Evolutionary conservation across 2,797 vertebrate species (phyloP).

Genomic region (Pterois miles): DNA sequence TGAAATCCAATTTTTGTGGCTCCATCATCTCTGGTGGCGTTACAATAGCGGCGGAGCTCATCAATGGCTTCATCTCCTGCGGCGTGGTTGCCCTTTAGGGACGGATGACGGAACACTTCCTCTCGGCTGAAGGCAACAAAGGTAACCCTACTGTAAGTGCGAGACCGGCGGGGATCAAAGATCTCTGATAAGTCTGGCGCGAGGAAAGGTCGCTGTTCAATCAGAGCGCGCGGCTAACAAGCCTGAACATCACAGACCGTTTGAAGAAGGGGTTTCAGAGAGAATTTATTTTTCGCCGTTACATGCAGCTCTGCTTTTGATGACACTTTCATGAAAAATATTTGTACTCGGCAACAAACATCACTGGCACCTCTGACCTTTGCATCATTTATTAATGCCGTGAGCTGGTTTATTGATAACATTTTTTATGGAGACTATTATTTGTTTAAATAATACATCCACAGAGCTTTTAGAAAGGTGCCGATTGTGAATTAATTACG

Average conservation of each 20-base stretch:
- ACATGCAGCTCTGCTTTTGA: conserved; percentile 19
- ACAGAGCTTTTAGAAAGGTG: too few relatives aligned
- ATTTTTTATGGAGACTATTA: too few relatives aligned
- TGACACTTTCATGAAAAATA: conserved; percentile 21
- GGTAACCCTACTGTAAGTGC: conserved; percentile 11
- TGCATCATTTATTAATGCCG: conserved; percentile 20
- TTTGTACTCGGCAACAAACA: neutral
- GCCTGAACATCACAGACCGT: conserved; percentile 40
- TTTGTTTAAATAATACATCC: too few relatives aligned
- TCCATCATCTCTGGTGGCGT: conserved; percentile 35
- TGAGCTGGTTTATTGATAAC: neutral
- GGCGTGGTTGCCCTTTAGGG: conserved; percentile 36
- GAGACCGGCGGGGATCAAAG: conserved; percentile 50
- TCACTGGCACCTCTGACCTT: conserved; percentile 15
- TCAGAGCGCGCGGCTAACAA: conserved; percentile 19
- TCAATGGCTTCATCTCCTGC: conserved; percentile 44
- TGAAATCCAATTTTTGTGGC: conserved; percentile 66
- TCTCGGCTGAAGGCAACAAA: conserved; percentile 25
- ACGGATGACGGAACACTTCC: conserved; percentile 26
- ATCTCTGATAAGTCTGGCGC: conserved; percentile 46
- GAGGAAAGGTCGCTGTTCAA: conserved; percentile 58
- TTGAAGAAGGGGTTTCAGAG: conserved; percentile 42
- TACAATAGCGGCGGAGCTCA: conserved; percentile 28
- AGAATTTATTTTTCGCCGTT: conserved; percentile 4
- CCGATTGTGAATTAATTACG: too few relatives aligned